These are phyloP conservation scores for Leptothorax acervorum DNA, from an alignment of 2,888 invertebrate species.

Conservation along the genomic window DNA sequence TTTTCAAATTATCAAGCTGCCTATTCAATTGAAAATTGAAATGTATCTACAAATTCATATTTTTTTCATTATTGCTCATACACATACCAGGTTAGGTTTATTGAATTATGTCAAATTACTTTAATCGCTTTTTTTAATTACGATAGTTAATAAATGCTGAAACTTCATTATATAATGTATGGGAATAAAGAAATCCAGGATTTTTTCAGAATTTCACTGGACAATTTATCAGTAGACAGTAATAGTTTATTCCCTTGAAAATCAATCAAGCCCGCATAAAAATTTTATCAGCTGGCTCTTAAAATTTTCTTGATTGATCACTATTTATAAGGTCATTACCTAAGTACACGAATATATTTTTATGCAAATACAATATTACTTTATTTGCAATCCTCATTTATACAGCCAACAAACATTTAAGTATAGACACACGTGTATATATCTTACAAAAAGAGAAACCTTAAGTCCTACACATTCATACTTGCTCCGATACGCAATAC, in stretches of 20 bases:
- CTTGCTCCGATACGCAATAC: background rate
- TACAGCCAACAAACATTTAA: background rate
- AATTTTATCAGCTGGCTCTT: background rate
- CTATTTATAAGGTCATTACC: background rate
- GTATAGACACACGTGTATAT: background rate
- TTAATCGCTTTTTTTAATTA: slow-evolving; percentile 1
- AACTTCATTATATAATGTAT: background rate
- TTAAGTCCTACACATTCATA: background rate
- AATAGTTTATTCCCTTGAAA: background rate
- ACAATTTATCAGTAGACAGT: background rate
- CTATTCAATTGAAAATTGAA: slow-evolving; percentile 17
- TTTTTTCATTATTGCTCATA: background rate
- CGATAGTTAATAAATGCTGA: background rate
- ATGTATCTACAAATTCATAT: background rate
- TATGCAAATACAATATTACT: background rate
- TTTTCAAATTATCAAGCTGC: background rate
- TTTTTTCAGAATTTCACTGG: background rate
- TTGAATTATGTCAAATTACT: background rate
- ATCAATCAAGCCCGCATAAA: background rate
- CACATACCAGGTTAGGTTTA: background rate
- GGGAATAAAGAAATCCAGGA: background rate
- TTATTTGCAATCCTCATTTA: background rate
- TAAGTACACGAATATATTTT: background rate
- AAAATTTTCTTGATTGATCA: background rate
- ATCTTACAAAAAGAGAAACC: slow-evolving; percentile 8